Evolutionary conservation across 2,113 vertebrate species (phyloP).

Genomic region (Dolichallabes microphthalmus): DNA sequence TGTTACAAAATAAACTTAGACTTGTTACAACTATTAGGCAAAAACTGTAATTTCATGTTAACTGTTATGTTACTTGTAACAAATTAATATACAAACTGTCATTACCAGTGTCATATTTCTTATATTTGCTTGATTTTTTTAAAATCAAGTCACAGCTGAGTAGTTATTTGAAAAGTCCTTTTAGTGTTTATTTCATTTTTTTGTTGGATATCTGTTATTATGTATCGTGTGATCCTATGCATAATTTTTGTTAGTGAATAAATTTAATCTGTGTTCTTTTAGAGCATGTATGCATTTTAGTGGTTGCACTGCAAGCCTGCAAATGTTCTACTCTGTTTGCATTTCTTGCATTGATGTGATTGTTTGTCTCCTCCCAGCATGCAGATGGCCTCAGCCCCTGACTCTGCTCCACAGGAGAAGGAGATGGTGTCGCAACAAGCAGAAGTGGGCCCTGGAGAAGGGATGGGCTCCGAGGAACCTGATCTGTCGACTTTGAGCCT

Average conservation of each 20-base stretch:
- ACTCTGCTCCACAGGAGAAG: slow-evolving; percentile 57
- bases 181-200: neutral
- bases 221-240: neutral
- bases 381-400: slow-evolving; percentile 60
- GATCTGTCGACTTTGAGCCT: slow-evolving; percentile 88
- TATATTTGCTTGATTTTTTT: neutral
- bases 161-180: neutral
- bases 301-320: neutral
- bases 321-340: neutral
- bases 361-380: slow-evolving; percentile 55
- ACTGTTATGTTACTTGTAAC: neutral
- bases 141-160: neutral
- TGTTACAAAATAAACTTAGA: neutral
- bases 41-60: neutral
- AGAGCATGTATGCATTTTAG: neutral
- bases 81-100: neutral
- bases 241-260: neutral
- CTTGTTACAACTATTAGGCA: neutral
- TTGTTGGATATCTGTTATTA: neutral
- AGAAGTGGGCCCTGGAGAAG: neutral
- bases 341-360: neutral
- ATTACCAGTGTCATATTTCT: neutral
- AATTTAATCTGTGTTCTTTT: neutral
- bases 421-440: slow-evolving; percentile 50
- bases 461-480: slow-evolving; percentile 71